Conservation (phyloP, 2,888 invertebrate species). For the Norana najaformis region DNA sequence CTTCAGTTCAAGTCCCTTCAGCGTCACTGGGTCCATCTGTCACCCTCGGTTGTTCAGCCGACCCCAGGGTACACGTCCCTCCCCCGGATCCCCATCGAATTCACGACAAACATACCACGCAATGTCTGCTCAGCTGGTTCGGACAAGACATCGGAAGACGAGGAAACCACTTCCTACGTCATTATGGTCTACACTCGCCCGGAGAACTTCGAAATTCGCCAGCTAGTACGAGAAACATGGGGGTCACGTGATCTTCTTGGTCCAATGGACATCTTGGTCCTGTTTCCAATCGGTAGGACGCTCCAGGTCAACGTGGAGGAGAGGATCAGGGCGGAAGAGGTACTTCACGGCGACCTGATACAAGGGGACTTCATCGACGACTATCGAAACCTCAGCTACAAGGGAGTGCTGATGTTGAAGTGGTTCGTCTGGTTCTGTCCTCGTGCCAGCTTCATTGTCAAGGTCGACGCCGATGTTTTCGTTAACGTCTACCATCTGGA, state of each 20-base stretch:
- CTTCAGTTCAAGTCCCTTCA: not conserved
- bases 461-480: not conserved
- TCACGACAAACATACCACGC: not conserved
- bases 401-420: not conserved
- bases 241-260: not conserved
- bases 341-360: not conserved
- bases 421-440: conserved; percentile 6
- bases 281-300: not conserved
- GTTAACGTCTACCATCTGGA: not conserved
- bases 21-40: not conserved
- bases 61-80: not conserved
- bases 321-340: not conserved
- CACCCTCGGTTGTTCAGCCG: not conserved
- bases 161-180: not conserved
- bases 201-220: conserved; percentile 13
- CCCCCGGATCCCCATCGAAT: not conserved
- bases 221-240: not conserved
- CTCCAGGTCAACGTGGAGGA: not conserved
- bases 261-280: not conserved
- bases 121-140: not conserved
- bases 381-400: not conserved
- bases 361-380: conserved; percentile 13
- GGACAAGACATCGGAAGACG: not conserved
- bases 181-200: not conserved
- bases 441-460: not conserved